Conservation (phyloP, 2,797 vertebrate genomes). For the Odontamblyopus rebecca region DNA sequence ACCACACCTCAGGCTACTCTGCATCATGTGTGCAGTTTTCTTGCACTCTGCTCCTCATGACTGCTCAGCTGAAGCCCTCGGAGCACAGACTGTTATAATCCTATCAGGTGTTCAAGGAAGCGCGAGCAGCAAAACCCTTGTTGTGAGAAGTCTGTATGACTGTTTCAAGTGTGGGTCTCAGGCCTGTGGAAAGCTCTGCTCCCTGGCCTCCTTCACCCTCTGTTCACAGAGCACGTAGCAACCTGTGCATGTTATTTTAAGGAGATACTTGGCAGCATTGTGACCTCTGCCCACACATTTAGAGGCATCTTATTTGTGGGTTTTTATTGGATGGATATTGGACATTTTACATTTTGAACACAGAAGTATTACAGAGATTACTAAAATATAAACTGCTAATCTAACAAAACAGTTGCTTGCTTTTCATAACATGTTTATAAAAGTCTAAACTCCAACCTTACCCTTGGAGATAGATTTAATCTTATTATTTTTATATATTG, state of each 20-base stretch:
- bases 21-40: constrained; percentile 9
- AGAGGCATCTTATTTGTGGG: no score
- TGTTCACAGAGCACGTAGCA: constrained; percentile 19
- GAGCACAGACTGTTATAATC: constrained; percentile 55
- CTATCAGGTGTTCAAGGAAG: constrained; percentile 54
- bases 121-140: constrained; percentile 34
- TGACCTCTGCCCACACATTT: constrained; percentile 11
- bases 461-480: no score
- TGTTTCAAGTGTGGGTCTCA: constrained; percentile 25
- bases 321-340: no score
- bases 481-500: no score
- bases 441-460: no score
- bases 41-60: constrained; percentile 49
- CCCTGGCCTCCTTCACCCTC: not conserved
- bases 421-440: no score
- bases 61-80: constrained; percentile 52
- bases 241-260: constrained; percentile 50
- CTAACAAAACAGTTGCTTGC: no score
- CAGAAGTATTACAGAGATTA: no score
- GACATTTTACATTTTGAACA: no score
- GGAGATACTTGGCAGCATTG: constrained; percentile 24
- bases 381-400: no score
- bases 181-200: not conserved
- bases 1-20: not conserved
- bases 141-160: constrained; percentile 20